These are phyloP conservation scores for Heterodera filipjevi DNA, from an alignment of 2,888 invertebrate species.

Conservation along the genomic window DNA sequence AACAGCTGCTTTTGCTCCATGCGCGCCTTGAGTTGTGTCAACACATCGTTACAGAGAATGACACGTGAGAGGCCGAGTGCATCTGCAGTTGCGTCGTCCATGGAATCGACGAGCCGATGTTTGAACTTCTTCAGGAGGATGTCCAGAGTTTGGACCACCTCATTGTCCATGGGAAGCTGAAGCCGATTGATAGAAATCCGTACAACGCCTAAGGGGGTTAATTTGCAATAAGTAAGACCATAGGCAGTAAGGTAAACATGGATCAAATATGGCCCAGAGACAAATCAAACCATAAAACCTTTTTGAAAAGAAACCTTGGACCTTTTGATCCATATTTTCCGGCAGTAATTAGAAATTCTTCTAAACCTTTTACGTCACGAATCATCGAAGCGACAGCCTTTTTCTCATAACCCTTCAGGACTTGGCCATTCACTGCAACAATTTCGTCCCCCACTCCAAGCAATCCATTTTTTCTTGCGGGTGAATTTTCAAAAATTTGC, in stretches of 20 bases:
- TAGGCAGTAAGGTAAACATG: no score
- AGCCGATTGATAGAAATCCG: constrained; percentile 95
- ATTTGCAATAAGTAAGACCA: no score
- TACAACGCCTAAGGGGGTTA: constrained; percentile 74
- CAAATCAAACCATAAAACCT: no score
- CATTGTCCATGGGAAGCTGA: constrained; percentile 84
- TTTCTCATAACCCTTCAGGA: constrained; percentile 94
- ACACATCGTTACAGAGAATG: constrained; percentile 93
- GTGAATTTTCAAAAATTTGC: constrained; percentile 92
- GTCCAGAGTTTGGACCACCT: constrained; percentile 86
- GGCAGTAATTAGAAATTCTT: background rate
- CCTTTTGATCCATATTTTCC: no score
- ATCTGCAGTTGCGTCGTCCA: constrained; percentile 82
- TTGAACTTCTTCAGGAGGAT: constrained; percentile 90
- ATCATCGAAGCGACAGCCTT: constrained; percentile 98
- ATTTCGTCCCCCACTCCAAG: constrained; percentile 95
- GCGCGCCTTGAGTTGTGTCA: constrained; percentile 84
- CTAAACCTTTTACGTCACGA: constrained; percentile 74
- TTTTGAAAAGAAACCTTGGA: no score
- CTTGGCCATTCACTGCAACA: constrained; percentile 86
- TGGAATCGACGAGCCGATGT: constrained; percentile 84
- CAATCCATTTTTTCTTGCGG: constrained; percentile 88
- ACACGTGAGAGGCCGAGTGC: constrained; percentile 91
- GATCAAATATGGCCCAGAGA: no score
- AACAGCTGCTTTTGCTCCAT: constrained; percentile 88